Percentiles rank a stretch among this genome's conserved stretches.
Conservation (phyloP, 2,888 invertebrate species). For the Herminia tarsipennalis region DNA sequence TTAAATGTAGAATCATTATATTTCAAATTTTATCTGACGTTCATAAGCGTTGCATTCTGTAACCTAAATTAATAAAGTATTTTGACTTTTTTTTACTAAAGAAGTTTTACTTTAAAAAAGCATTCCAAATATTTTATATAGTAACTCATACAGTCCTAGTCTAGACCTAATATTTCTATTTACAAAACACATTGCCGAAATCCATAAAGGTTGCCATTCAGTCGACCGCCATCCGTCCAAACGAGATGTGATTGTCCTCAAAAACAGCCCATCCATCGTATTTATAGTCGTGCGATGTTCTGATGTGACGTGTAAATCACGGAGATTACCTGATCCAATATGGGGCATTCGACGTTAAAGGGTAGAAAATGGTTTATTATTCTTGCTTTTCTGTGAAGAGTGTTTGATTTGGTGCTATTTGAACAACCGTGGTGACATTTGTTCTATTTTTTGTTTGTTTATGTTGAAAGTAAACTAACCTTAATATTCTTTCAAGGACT, state of each 20-base stretch:
- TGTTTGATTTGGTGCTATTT: not conserved
- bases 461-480: too few species aligned
- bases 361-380: not conserved
- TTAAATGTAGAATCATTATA: too few species aligned
- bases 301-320: conserved; percentile 39
- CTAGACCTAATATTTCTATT: conserved; percentile 20
- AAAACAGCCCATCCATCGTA: conserved; percentile 37
- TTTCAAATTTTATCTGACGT: too few species aligned
- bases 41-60: too few species aligned
- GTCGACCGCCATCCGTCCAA: conserved; percentile 33
- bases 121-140: not conserved
- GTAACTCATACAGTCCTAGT: not conserved
- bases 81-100: not conserved
- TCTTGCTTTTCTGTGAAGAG: not conserved
- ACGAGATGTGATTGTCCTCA: conserved; percentile 40
- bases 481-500: too few species aligned
- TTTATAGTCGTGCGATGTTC: conserved; percentile 25
- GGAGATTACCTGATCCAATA: conserved; percentile 35
- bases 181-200: conserved; percentile 14
- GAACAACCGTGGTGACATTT: too few species aligned
- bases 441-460: too few species aligned
- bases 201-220: conserved; percentile 28
- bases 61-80: too few species aligned
- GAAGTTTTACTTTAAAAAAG: not conserved
- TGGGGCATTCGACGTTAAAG: conserved; percentile 1